Evolutionary conservation across 2,113 vertebrate genomes (phyloP).

Genomic region (Melanostigma gelatinosum): DNA sequence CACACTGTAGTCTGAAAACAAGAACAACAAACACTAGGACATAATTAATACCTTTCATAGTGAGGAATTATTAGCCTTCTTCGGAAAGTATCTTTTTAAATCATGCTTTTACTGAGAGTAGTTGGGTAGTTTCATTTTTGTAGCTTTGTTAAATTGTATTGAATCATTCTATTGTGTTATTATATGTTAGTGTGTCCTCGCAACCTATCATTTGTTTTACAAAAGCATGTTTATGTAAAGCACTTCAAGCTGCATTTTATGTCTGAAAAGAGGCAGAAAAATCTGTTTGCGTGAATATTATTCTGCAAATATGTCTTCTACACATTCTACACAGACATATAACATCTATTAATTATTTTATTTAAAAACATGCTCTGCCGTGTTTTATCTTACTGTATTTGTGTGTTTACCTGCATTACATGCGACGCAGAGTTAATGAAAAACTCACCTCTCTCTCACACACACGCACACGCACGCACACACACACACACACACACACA

Average conservation of each 20-base stretch:
- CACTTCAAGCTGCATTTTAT: neutral
- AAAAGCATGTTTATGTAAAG: neutral
- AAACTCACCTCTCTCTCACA: conserved; percentile 1
- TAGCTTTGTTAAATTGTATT: neutral
- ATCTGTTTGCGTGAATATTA: neutral
- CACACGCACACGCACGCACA: too few species aligned
- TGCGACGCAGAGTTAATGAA: conserved; percentile 17
- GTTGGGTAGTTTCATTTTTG: neutral
- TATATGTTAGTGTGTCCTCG: neutral
- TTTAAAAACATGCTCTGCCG: neutral
- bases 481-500: too few species aligned
- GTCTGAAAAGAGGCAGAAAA: neutral
- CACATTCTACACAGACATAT: neutral
- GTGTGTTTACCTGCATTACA: neutral
- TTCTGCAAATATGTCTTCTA: neutral
- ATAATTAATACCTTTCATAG: neutral
- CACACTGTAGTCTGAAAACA: neutral
- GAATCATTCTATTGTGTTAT: neutral
- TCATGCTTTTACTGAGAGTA: too few species aligned
- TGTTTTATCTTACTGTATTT: neutral
- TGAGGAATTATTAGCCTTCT: neutral
- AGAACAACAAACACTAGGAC: neutral
- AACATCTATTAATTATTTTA: neutral
- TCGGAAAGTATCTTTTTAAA: neutral
- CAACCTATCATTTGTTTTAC: neutral